A percentile compares a stretch with the other conserved stretches of the same genome.
Evolutionary conservation across 2,113 vertebrate genomes (phyloP).

Genomic region (Nothocercus nigrocapillus): DNA sequence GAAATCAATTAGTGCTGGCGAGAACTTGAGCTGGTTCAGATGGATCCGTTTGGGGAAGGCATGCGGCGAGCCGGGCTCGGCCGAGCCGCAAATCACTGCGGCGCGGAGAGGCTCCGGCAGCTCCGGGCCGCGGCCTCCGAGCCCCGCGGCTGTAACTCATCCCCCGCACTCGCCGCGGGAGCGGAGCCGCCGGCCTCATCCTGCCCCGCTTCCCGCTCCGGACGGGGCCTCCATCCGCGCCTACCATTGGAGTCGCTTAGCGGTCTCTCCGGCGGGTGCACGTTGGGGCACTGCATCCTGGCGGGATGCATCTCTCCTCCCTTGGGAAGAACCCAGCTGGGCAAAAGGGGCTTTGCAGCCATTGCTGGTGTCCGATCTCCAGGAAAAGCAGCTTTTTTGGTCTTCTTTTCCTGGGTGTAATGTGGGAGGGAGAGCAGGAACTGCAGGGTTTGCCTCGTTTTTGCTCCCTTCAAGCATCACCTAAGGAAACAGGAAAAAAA

Average conservation of each 20-base stretch:
- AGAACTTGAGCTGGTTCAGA: constrained; percentile 21
- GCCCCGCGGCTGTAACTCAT: neutral
- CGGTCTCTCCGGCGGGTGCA: neutral
- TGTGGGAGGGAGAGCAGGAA: too few species aligned
- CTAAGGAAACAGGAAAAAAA: neutral
- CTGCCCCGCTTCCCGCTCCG: neutral
- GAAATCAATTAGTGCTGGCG: constrained; percentile 53
- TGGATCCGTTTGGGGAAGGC: constrained; percentile 9
- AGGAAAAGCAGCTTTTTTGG: neutral
- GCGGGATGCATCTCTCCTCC: neutral
- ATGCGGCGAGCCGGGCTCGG: neutral
- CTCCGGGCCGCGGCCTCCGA: neutral
- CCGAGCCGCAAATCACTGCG: neutral
- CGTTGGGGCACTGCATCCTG: fast-evolving
- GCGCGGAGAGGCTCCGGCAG: neutral
- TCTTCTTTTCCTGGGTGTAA: neutral
- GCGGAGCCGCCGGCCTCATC: neutral
- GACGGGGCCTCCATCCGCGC: too few species aligned
- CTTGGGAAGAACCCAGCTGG: fast-evolving
- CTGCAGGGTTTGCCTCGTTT: too few species aligned
- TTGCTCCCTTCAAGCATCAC: neutral
- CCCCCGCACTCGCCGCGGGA: too few species aligned
- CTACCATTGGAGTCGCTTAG: too few species aligned
- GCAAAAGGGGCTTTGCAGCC: neutral
- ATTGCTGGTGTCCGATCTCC: neutral